A percentile compares a stretch with the other conserved stretches of the same genome.
Evolutionary conservation across 2,797 vertebrate species (phyloP).

Genomic region (Cynopterus sphinx): DNA sequence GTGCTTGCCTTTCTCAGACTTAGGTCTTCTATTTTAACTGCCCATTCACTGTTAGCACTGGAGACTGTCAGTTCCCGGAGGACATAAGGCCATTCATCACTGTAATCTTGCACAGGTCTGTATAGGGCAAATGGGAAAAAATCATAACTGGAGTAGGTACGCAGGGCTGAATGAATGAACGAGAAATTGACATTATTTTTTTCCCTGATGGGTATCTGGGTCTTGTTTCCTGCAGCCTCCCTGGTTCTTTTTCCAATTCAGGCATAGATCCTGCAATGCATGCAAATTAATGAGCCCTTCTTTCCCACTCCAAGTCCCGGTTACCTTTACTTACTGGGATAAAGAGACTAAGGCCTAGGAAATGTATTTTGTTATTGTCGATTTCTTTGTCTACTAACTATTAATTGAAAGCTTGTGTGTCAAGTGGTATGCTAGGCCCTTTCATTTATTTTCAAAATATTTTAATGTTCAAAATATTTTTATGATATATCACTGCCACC

Average conservation of each 20-base stretch:
- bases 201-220: neutral
- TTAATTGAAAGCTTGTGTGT: neutral
- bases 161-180: neutral
- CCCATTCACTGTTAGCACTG: neutral
- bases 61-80: neutral
- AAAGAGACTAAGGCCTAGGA: neutral
- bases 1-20: neutral
- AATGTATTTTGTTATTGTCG: neutral
- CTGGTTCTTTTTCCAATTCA: neutral
- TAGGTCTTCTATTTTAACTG: neutral
- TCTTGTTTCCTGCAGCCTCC: neutral
- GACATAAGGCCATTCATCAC: neutral
- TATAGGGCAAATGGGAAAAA: neutral
- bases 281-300: neutral
- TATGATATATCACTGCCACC: neutral
- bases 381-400: neutral
- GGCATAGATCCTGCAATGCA: neutral
- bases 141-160: neutral
- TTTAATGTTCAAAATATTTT: neutral
- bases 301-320: neutral
- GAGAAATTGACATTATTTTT: neutral
- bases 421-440: neutral
- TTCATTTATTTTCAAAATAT: neutral
- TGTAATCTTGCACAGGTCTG: neutral
- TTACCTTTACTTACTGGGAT: neutral